Evolutionary conservation across 2,888 invertebrate species (phyloP).

Genomic region (Conchocele bisecta): DNA sequence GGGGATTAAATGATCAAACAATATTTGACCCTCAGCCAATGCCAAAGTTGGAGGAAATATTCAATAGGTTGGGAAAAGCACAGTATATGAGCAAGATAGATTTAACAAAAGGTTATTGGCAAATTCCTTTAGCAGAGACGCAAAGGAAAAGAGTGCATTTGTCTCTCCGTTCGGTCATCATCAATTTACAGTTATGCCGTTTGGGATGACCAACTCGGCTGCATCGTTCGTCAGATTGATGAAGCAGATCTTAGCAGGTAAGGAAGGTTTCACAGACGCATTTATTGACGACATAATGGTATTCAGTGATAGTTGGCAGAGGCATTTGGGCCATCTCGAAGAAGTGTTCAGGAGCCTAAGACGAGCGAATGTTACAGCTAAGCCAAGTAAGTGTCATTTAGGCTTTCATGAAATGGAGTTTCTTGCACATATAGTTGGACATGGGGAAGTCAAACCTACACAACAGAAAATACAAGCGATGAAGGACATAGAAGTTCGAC

Average conservation of each 20-base stretch:
- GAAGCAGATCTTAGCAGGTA: background rate
- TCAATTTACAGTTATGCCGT: conserved; percentile 25
- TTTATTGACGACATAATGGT: conserved; percentile 2
- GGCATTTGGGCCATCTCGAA: background rate
- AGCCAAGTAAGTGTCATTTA: background rate
- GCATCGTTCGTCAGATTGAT: conserved; percentile 3
- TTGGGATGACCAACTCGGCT: conserved; percentile 19
- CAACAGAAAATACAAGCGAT: conserved; percentile 23
- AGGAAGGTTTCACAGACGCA: background rate
- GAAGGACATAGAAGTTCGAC: too few relatives aligned
- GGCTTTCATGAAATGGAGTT: background rate
- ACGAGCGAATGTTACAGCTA: background rate
- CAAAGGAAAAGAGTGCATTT: conserved; percentile 18
- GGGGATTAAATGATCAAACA: conserved; percentile 10
- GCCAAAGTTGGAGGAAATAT: conserved; percentile 8
- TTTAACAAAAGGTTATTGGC: conserved; percentile 33
- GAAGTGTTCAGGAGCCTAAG: background rate
- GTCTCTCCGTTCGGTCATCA: conserved; percentile 19
- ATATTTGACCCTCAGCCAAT: conserved; percentile 25
- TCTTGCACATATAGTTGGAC: background rate
- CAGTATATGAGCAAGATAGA: conserved; percentile 23
- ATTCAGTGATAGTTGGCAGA: background rate
- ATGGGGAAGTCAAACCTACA: conserved; percentile 5
- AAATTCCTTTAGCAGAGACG: conserved; percentile 4
- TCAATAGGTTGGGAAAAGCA: conserved; percentile 6